Conservation (phyloP, 2,113 vertebrate genomes). For the Cephalopholis sonnerati region DNA sequence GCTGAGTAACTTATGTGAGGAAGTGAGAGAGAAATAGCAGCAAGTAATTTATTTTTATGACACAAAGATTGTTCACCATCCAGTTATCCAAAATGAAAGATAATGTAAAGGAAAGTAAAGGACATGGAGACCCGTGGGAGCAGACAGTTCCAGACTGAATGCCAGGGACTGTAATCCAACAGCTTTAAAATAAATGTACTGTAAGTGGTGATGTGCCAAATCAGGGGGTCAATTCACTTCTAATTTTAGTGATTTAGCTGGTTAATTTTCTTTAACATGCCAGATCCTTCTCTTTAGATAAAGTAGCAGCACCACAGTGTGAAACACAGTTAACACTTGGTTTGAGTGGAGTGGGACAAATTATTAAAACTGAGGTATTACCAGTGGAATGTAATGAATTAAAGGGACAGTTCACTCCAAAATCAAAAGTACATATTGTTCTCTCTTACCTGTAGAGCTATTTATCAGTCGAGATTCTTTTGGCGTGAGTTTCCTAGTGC, state of each 20-base stretch:
- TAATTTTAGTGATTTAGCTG: not conserved
- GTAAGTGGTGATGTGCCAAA: not conserved
- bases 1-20: conserved; percentile 7
- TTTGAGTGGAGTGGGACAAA: not conserved
- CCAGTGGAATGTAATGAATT: not conserved
- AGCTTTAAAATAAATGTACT: conserved; percentile 3
- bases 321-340: not conserved
- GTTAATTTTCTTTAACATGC: not conserved
- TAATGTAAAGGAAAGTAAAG: conserved; percentile 9
- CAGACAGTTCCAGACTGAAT: conserved; percentile 1
- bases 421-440: too few relatives aligned
- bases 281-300: not conserved
- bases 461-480: too few relatives aligned
- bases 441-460: too few relatives aligned
- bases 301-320: not conserved
- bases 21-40: conserved; percentile 11
- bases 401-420: not conserved
- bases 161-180: not conserved
- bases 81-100: conserved; percentile 19
- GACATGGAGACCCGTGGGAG: conserved; percentile 10
- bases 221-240: not conserved
- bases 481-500: too few relatives aligned
- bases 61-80: conserved; percentile 27
- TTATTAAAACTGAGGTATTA: too few relatives aligned
- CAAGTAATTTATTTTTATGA: conserved; percentile 37